phyloP scores from a whole-genome alignment of 2,888 invertebrate species.

The Plutella xylostella region DNA sequence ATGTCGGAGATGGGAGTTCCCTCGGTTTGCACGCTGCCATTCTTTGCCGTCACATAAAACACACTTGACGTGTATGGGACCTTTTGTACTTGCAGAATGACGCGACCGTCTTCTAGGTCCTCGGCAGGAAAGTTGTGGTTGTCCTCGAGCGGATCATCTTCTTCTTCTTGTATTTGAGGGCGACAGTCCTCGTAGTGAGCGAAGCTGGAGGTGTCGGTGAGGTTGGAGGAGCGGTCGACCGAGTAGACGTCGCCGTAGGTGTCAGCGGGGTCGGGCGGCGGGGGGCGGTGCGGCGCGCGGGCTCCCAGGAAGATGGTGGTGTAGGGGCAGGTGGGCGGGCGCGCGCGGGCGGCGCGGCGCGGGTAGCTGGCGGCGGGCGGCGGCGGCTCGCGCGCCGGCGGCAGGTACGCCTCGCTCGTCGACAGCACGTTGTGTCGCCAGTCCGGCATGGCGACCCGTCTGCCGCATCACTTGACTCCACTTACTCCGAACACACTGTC shows the following conservation, averaged over 20 bases:
- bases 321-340: slow-evolving; percentile 62
- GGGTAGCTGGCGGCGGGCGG: slow-evolving; percentile 58
- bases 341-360: slow-evolving; percentile 61
- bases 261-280: slow-evolving; percentile 49
- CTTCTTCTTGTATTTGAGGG: slow-evolving; percentile 32
- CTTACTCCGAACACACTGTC: slow-evolving; percentile 25
- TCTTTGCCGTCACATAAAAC: slow-evolving; percentile 50
- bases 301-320: slow-evolving; percentile 56
- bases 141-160: slow-evolving; percentile 32
- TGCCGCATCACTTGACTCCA: slow-evolving; percentile 47
- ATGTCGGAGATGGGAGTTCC: slow-evolving; percentile 37
- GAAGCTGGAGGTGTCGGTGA: slow-evolving; percentile 62
- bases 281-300: slow-evolving; percentile 37
- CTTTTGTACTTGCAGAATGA: slow-evolving; percentile 51
- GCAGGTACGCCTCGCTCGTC: slow-evolving; percentile 43
- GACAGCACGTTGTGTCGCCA: slow-evolving; percentile 69
- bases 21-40: slow-evolving; percentile 36
- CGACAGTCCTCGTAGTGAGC: slow-evolving; percentile 61
- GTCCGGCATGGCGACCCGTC: slow-evolving; percentile 55
- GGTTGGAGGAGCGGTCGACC: slow-evolving; percentile 57
- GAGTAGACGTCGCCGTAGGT: slow-evolving; percentile 55
- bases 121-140: slow-evolving; percentile 28
- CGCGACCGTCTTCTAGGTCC: slow-evolving; percentile 28
- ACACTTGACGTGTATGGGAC: slow-evolving; percentile 58
- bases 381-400: slow-evolving; percentile 29